Percentiles rank a stretch among this genome's conserved stretches.
Evolutionary conservation across 2,888 invertebrate genomes (phyloP).

Genomic region (Caenorhabditis panamensis): DNA sequence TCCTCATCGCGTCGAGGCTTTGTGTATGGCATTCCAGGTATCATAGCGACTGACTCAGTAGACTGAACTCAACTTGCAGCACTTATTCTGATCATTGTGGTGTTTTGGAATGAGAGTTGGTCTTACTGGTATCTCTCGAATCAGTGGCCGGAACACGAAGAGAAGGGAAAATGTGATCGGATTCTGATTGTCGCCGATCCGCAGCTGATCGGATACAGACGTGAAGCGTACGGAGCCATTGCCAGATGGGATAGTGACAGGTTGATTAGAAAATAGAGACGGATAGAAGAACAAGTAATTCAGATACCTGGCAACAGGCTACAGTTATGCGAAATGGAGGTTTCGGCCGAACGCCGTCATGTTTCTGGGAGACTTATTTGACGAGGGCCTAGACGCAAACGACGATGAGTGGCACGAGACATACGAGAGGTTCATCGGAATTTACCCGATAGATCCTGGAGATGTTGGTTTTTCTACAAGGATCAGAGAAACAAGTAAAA

Average conservation of each 20-base stretch:
- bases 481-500: background rate
- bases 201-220: conserved; percentile 90
- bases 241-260: conserved; percentile 92
- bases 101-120: conserved; percentile 64
- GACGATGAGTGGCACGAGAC: conserved; percentile 86
- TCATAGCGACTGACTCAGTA: background rate
- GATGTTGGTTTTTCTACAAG: background rate
- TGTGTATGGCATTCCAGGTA: conserved; percentile 57
- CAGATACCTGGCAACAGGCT: conserved; percentile 88
- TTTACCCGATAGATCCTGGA: conserved; percentile 83
- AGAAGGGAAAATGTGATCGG: conserved; percentile 46
- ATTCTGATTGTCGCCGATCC: conserved; percentile 87
- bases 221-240: conserved; percentile 87
- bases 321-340: conserved; percentile 86
- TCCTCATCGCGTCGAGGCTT: conserved; percentile 22
- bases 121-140: conserved; percentile 54
- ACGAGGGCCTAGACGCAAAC: conserved; percentile 87
- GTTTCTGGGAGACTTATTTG: conserved; percentile 94
- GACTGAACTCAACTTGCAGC: conserved; percentile 29
- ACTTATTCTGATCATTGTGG: conserved; percentile 14
- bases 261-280: conserved; percentile 82
- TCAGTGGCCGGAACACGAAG: conserved; percentile 39
- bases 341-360: conserved; percentile 90
- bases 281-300: background rate
- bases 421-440: conserved; percentile 86